phyloP scores from a whole-genome alignment of 1,140 invertebrate species.

The Babylonia areolata region DNA sequence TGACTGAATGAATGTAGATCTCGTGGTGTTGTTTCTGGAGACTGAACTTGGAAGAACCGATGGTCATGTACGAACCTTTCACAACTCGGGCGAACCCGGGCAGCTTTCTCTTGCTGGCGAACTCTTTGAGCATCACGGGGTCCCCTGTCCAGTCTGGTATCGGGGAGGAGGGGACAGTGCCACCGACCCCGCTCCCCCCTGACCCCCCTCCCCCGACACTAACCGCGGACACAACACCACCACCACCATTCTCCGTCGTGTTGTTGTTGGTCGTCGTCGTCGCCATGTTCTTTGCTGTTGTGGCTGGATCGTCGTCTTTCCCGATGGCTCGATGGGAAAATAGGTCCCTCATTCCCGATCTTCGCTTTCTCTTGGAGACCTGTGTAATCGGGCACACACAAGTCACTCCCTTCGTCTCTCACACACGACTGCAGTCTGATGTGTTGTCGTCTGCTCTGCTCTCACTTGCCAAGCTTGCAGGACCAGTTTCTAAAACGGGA shows the following conservation, averaged over 20 bases:
- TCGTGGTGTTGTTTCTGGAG: slow-evolving; percentile 80
- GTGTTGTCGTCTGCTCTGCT: too few relatives aligned
- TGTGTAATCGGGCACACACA: not conserved
- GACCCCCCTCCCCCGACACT: not conserved
- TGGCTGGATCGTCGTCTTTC: not conserved
- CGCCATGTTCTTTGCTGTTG: slow-evolving; percentile 9
- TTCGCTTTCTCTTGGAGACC: not conserved
- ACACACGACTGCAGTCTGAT: not conserved
- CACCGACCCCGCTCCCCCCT: not conserved
- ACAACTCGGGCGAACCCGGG: slow-evolving; percentile 92
- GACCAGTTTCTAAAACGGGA: slow-evolving; percentile 27
- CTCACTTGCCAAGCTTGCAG: slow-evolving; percentile 27
- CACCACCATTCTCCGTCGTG: not conserved
- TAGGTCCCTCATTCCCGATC: slow-evolving; percentile 28
- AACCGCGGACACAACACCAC: not conserved
- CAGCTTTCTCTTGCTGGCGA: slow-evolving; percentile 85
- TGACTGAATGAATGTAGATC: slow-evolving; percentile 88
- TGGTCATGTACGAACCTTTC: slow-evolving; percentile 92
- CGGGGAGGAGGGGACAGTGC: slow-evolving; percentile 36
- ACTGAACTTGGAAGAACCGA: slow-evolving; percentile 89
- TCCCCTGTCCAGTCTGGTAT: slow-evolving; percentile 86
- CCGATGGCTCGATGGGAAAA: not conserved
- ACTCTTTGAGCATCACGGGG: slow-evolving; percentile 86
- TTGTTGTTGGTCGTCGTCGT: too few relatives aligned
- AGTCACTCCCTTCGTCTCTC: not conserved